These are phyloP conservation scores for Brachionus paranguensis DNA, from an alignment of 1,140 invertebrate genomes.

Conservation along the genomic window DNA sequence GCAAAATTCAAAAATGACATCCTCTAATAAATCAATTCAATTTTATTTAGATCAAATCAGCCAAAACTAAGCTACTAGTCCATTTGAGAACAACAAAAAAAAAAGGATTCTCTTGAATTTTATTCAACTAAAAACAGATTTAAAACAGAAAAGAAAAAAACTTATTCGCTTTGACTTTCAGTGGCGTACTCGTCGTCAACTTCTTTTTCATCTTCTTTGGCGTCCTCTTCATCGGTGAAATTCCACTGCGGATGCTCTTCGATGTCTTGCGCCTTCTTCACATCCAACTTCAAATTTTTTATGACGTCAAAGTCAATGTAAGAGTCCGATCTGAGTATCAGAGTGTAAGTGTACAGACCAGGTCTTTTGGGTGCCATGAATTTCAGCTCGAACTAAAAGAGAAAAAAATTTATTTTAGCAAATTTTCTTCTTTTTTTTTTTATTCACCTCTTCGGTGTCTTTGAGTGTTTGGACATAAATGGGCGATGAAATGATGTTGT, in stretches of 20 bases:
- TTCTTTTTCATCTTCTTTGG: neutral
- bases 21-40: neutral
- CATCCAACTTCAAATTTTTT: conserved; percentile 35
- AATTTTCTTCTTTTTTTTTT: neutral
- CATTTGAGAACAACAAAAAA: neutral
- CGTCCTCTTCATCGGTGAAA: conserved; percentile 37
- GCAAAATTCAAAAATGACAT: conserved; percentile 2
- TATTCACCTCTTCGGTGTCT: conserved; percentile 51
- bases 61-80: conserved; percentile 24
- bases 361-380: conserved; percentile 90
- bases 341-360: conserved; percentile 84
- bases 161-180: conserved; percentile 26
- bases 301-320: conserved; percentile 63
- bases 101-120: neutral
- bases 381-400: conserved; percentile 74
- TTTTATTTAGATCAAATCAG: neutral
- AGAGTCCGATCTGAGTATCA: conserved; percentile 87
- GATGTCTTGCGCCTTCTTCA: neutral
- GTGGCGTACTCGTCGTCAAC: conserved; percentile 18
- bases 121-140: neutral
- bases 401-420: neutral
- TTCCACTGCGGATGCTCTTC: conserved; percentile 39
- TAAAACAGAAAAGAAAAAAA: neutral
- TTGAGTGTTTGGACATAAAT: conserved; percentile 69
- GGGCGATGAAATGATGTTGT: conserved; percentile 78